Evolutionary conservation across 2,797 vertebrate genomes (phyloP), one percentile per base, ranked within the genome.

Genomic region (Brachymystax lenok): DNA sequence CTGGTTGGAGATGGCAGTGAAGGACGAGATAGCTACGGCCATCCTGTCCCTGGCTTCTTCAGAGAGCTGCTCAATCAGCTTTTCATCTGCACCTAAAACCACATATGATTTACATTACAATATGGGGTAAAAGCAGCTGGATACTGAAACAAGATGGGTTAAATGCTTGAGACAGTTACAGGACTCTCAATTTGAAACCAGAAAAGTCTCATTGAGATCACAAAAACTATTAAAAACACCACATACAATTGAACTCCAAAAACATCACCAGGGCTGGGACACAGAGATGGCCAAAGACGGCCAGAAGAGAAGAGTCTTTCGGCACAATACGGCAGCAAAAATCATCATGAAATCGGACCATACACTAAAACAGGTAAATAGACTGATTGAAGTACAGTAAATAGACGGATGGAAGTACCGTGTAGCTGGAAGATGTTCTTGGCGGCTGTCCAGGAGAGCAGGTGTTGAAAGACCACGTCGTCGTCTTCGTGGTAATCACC

Each of bases 361-460:
- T 40, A 16, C 14, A 19, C 54, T 56, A 59, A 19, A 59, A 40
- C 40, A 40, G 40, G 40, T 10, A 10, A 40, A 46, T 10, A 12
- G 40, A 3, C 40, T 46, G 40, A 46, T 12, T 3, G 0, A n/a
- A 40, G 33, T 1, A 46, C 17, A 69, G 19, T 54, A 21, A 71
- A 52, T 52, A 52, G 50, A 16, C 5, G 3, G 3, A 33, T 54
- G 8, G 35, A 76, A 28, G 0, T 88, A 99, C 98, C 95, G 0
- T 88, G 90, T 68, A 98, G 82, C 5, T 85, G 90, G 78, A 98
- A 97, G 83, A 97, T 80, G 6, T 94, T 82, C 76, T 91, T 95
- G 74, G 95, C 85, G 17, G 96, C 96, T 5, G 91, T 90, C 95
- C 96, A 96, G 0, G 89, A 92, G 0, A 99, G 93, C 3, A 99